Base-by-base conservation (phyloP, 2,113 vertebrate genomes). In the Nycticorax nycticorax region DNA sequence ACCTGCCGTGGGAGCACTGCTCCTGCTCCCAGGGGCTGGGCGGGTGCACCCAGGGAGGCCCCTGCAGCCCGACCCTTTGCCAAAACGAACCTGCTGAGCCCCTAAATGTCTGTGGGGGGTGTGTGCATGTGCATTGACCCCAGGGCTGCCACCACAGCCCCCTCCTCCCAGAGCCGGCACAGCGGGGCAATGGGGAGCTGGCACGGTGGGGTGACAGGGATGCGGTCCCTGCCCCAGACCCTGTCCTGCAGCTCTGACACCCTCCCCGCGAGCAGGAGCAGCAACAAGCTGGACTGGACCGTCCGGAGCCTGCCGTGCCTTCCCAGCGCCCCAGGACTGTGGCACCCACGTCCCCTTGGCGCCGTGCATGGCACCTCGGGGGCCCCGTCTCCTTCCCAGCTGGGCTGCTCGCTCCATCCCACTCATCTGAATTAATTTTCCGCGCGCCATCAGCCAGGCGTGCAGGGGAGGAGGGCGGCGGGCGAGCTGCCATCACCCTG, bases 251-350 rank as follows among this genome's bases (percentile, higher is more conserved):
- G 35, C 47, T 91, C 71, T 3, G 75, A 88, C 63, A 12, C 47
- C 47, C 47, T 92, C 20, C 83, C 92, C 2, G 0, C 11, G 1
- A 94, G 79, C 7, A 0, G 79, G 19, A 93, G 24, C 50, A 53
- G 50, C 78, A 76, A 93, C 95, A 69, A 93, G 85, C 78, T 8
- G 24, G 48, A 93, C 96, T 83, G 91, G 96, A 88, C 92, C 1
- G 28, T 67, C 92, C 0, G 0, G 91, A 88, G 88, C 55, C 39
- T 72, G 59, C 80, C 0, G 0, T 92, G 72, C 67, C 91, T 89
- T 88, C 30, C 85, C 88, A 69, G 75, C 15, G 59, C 78, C 88
- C 88, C 62, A 0, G 95, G 95, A 92, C 1, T 10, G 62, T 0
- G 1, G 93, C 93, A 21, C 91, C 91, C 95, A 88, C n/a, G 7